Percentiles rank a stretch among this genome's conserved stretches.
These are phyloP conservation scores for Hydrozoanthus tunicans DNA, from an alignment of 64 coral and sea anemone species.

Conservation along the genomic window DNA sequence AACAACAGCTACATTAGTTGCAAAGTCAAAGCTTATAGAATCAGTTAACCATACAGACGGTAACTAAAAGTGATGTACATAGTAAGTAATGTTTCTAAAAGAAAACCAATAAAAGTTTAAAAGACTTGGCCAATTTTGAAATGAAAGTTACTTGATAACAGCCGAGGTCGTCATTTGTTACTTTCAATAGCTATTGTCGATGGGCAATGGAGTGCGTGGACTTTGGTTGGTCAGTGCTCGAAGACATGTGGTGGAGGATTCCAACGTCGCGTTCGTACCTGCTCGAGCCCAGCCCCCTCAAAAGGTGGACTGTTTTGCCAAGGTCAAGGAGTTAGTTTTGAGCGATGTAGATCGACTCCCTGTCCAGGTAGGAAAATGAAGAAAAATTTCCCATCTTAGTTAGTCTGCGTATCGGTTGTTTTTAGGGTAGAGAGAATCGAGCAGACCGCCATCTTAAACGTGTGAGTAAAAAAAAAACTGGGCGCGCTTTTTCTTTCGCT, in stretches of 20 bases:
- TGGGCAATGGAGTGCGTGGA: conserved; percentile 17
- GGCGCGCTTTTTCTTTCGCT: no score
- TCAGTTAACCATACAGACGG: no score
- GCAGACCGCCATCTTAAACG: no score
- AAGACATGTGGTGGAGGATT: conserved; percentile 4
- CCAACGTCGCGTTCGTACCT: conserved; percentile 10
- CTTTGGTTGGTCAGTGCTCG: not conserved
- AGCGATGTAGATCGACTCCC: not conserved
- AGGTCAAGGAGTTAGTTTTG: conserved; percentile 2
- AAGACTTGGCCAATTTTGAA: not conserved
- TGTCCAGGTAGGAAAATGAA: not conserved
- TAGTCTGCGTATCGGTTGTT: not conserved
- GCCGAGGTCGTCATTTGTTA: not conserved
- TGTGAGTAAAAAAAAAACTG: no score
- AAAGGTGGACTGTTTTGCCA: not conserved
- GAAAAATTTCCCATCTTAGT: not conserved
- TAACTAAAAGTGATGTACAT: no score
- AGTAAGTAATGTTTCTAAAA: not conserved
- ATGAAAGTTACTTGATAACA: not conserved
- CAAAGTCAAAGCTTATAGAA: no score
- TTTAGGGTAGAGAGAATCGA: no score
- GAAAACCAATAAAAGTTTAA: not conserved
- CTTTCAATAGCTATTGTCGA: not conserved
- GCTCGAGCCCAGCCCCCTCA: conserved; percentile 4
- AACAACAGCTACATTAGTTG: no score